Percentiles rank a stretch among this genome's conserved stretches.
These are phyloP conservation scores for Tapirus terrestris DNA, from an alignment of 2,113 vertebrate genomes.

Conservation along the genomic window DNA sequence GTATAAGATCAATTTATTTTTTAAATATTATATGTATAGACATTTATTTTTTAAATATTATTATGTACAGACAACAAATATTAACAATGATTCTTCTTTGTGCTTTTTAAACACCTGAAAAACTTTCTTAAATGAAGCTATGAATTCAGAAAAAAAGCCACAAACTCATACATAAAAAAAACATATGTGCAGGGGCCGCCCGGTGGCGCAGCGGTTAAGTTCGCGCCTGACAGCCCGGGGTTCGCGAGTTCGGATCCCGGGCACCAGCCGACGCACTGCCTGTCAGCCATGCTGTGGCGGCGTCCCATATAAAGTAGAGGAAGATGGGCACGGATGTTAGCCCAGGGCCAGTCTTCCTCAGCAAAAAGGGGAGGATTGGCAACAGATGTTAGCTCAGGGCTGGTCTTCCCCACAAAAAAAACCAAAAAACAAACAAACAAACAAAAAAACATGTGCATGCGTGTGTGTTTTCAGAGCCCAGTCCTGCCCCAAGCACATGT, in stretches of 20 bases:
- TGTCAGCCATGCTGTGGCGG: too few species aligned
- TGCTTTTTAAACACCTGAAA: background rate
- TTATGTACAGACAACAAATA: background rate
- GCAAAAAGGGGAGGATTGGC: too few species aligned
- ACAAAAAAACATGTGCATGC: background rate
- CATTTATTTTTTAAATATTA: background rate
- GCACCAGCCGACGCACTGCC: too few species aligned
- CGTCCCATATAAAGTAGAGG: too few species aligned
- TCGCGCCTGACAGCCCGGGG: too few species aligned
- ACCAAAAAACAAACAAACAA: too few species aligned
- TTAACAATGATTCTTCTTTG: background rate
- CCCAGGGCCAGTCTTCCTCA: too few species aligned
- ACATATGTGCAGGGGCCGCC: background rate
- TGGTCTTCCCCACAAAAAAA: too few species aligned
- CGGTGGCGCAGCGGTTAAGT: too few species aligned
- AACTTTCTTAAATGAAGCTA: slow-evolving; percentile 16
- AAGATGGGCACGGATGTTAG: too few species aligned
- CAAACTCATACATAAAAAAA: background rate
- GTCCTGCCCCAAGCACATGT: background rate
- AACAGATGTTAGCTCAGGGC: too few species aligned
- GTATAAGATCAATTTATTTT: background rate
- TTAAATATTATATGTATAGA: background rate
- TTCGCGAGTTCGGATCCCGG: too few species aligned
- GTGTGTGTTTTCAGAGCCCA: background rate
- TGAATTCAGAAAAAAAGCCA: background rate